Conservation (phyloP, 2,113 vertebrate species). For the Cnemophilus loriae region DNA sequence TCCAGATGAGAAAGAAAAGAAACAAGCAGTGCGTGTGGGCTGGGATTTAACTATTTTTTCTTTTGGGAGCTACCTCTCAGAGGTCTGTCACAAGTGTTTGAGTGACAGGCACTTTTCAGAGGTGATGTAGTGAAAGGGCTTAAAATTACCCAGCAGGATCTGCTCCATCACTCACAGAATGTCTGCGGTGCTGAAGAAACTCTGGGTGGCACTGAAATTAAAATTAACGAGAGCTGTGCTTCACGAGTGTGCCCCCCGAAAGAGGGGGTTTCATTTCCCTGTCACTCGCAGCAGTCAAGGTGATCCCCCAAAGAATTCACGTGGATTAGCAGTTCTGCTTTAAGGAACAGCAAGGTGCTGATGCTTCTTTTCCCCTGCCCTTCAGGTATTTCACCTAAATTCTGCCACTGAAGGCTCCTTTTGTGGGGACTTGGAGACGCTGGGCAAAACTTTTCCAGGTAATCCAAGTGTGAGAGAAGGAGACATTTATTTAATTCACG, state of each 20-base stretch:
- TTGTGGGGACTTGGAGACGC: neutral
- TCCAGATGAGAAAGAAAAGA: neutral
- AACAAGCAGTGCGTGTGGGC: neutral
- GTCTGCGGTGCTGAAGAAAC: neutral
- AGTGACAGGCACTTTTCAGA: neutral
- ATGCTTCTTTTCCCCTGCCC: neutral
- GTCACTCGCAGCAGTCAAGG: neutral
- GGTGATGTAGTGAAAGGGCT: neutral
- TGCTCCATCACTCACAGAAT: neutral
- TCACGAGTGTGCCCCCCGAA: accelerated
- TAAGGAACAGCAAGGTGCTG: neutral
- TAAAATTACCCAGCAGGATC: neutral
- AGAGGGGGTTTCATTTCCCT: neutral
- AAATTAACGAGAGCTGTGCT: neutral
- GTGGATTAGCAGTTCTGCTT: neutral
- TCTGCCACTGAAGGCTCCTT: neutral
- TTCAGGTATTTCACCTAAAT: neutral
- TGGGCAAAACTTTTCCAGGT: neutral
- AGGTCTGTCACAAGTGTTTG: neutral
- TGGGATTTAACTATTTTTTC: neutral
- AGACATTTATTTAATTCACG: neutral
- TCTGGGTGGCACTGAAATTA: neutral
- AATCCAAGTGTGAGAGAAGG: neutral
- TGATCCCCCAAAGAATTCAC: neutral
- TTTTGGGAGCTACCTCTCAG: neutral